A percentile compares a stretch with the other conserved stretches of the same genome.
Evolutionary conservation across 2,113 vertebrate genomes (phyloP).

Genomic region (Procapra przewalskii): DNA sequence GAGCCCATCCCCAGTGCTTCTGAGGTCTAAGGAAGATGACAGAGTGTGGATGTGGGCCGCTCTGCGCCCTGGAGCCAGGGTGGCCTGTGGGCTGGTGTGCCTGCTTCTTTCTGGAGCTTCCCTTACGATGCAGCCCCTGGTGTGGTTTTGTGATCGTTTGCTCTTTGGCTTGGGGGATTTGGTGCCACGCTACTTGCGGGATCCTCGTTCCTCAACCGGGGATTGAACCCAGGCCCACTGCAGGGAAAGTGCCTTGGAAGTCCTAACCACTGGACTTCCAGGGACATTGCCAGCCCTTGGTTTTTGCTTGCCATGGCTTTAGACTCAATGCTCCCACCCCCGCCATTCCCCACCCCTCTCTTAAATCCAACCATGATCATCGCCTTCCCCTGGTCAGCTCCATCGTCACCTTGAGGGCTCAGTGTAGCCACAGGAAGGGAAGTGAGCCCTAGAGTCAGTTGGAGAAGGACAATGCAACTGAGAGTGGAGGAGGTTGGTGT

Average conservation of each 20-base stretch:
- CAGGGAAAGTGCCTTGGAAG: background rate
- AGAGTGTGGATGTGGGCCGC: too few relatives aligned
- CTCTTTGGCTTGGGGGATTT: background rate
- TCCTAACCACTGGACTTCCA: background rate
- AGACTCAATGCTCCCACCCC: background rate
- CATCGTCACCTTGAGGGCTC: background rate
- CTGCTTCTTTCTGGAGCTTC: background rate
- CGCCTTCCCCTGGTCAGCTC: background rate
- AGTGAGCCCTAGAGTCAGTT: background rate
- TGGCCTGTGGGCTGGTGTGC: background rate
- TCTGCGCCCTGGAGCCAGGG: fast-evolving
- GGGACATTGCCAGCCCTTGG: background rate
- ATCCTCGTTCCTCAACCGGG: background rate
- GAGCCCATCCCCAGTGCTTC: background rate
- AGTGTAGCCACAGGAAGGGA: background rate
- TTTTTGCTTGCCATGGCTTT: background rate
- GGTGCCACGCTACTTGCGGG: background rate
- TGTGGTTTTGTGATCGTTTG: background rate
- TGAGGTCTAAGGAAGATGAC: background rate
- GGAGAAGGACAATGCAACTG: background rate
- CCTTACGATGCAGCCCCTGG: background rate
- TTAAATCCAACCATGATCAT: background rate
- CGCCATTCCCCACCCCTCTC: background rate
- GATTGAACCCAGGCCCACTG: background rate
- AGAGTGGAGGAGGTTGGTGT: background rate